Evolutionary conservation across 2,888 invertebrate species (phyloP), one percentile per base, ranked within the genome.

Genomic region (Scaptomyza tumidula): DNA sequence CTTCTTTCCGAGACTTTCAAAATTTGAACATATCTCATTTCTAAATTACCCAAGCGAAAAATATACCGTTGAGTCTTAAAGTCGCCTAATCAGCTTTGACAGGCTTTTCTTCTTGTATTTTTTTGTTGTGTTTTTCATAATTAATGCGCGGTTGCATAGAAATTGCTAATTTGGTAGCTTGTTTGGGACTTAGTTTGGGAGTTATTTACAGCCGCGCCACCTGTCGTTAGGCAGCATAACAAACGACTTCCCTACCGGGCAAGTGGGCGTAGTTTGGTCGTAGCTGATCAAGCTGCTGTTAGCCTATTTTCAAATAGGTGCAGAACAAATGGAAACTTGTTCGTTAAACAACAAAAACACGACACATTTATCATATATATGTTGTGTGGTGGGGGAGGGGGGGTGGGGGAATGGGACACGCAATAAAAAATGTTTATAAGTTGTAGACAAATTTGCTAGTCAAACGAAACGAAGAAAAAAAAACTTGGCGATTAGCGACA

Each of bases 281-380:
- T 74, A 81, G 59, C 48, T 48, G n/a, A 79, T 72, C 37, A 7
- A 55, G 33, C 39, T 46, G 39, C 52, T 56, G 29, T 50, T 48
- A 27, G 31, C 10, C 6, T 33, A 53, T 59, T 60, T 77, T 61
- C 7, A 55, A 77, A 60, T 77, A 44, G 59, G 44, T 64, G 63
- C 69, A 83, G 87, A 83, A 83, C 84, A 88, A 62, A 85, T 69
- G 65, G 55, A 67, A 85, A 88, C 82, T 58, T 81, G 81, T 78
- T 87, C 58, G 39, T 24, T 24, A 50, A 31, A 46, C 37, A 39
- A 2, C 3, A 39, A 39, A 39, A 69, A 80, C 88, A 87, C 71
- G 79, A 87, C 82, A 85, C 88, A 81, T 81, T 85, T 87, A 85
- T 87, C 88, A 87, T 74, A 44, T 59, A 19, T 19, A 19, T 19